phyloP scores from a whole-genome alignment of 2,888 invertebrate genomes.

The Drosophila bunnanda region DNA sequence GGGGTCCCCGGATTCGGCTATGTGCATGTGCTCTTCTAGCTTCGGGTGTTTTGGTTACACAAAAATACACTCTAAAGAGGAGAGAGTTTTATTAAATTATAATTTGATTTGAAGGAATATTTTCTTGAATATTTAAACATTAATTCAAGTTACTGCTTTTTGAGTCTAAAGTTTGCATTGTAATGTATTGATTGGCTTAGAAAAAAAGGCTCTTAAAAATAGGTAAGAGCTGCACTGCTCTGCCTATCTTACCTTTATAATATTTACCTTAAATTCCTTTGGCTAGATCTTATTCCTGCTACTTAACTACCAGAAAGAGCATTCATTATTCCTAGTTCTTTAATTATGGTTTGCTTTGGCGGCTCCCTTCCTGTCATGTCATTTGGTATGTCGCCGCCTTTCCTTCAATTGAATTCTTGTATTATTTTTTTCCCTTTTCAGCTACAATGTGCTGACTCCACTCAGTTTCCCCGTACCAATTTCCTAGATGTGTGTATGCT shows the following conservation, averaged over 20 bases:
- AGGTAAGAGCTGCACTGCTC: neutral
- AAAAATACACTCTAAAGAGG: constrained; percentile 17
- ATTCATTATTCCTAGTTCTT: constrained; percentile 1
- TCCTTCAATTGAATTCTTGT: constrained; percentile 73
- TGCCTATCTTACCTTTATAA: neutral
- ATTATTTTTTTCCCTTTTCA: constrained; percentile 27
- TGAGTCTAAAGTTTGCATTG: neutral
- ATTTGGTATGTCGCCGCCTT: constrained; percentile 73
- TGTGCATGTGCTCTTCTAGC: constrained; percentile 51
- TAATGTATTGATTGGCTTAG: rapidly evolving
- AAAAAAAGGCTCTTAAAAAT: too few species aligned
- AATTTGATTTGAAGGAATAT: neutral
- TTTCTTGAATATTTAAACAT: neutral
- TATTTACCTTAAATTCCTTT: neutral
- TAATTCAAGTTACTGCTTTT: neutral
- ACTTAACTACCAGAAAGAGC: neutral
- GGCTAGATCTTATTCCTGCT: neutral
- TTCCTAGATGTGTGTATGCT: constrained; percentile 40
- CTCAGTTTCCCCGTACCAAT: constrained; percentile 24
- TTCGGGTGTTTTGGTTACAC: constrained; percentile 30
- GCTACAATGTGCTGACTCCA: constrained; percentile 45
- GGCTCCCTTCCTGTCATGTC: constrained; percentile 63
- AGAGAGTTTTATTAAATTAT: neutral
- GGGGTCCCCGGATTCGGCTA: constrained; percentile 64
- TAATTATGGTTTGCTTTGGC: neutral